Evolutionary conservation across 2,113 vertebrate species (phyloP).

Genomic region (Etheostoma cragini): DNA sequence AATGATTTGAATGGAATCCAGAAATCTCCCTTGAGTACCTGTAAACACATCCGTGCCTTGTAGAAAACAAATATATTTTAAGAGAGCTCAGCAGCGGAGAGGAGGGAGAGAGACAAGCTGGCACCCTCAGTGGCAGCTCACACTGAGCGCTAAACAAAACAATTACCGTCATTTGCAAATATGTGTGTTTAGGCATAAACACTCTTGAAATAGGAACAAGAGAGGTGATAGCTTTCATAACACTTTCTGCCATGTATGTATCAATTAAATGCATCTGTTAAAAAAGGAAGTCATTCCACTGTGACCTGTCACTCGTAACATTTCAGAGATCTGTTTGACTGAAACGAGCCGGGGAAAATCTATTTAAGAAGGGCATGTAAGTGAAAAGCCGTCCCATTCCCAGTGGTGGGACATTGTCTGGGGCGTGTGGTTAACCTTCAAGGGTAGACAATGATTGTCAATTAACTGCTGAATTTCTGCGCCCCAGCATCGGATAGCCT

Average conservation of each 20-base stretch:
- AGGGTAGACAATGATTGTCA: slow-evolving; percentile 84
- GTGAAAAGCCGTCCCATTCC: slow-evolving; percentile 77
- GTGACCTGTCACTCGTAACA: slow-evolving; percentile 59
- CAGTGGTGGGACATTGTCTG: slow-evolving; percentile 76
- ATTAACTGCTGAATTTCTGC: slow-evolving; percentile 81
- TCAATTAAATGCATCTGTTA: slow-evolving; percentile 68
- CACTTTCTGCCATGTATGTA: slow-evolving; percentile 61
- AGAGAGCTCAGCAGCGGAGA: slow-evolving; percentile 78
- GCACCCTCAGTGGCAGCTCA: slow-evolving; percentile 84
- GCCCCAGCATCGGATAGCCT: slow-evolving; percentile 71
- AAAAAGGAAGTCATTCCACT: slow-evolving; percentile 34
- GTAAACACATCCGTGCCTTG: slow-evolving; percentile 99
- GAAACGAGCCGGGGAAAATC: slow-evolving; percentile 69
- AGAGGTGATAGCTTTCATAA: slow-evolving; percentile 62
- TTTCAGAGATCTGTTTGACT: slow-evolving; percentile 57
- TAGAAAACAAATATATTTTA: slow-evolving; percentile 98
- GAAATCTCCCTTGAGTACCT: slow-evolving; percentile 99
- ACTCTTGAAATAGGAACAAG: slow-evolving; percentile 71
- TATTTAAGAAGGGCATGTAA: slow-evolving; percentile 80
- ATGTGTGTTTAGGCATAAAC: slow-evolving; percentile 82
- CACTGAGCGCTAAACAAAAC: slow-evolving; percentile 86
- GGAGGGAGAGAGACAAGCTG: slow-evolving; percentile 82
- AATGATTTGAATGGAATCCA: slow-evolving; percentile 99
- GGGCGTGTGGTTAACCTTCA: slow-evolving; percentile 82
- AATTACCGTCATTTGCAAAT: slow-evolving; percentile 84